These are phyloP conservation scores for Sardina pilchardus DNA, from an alignment of 2,113 vertebrate species.

Conservation along the genomic window DNA sequence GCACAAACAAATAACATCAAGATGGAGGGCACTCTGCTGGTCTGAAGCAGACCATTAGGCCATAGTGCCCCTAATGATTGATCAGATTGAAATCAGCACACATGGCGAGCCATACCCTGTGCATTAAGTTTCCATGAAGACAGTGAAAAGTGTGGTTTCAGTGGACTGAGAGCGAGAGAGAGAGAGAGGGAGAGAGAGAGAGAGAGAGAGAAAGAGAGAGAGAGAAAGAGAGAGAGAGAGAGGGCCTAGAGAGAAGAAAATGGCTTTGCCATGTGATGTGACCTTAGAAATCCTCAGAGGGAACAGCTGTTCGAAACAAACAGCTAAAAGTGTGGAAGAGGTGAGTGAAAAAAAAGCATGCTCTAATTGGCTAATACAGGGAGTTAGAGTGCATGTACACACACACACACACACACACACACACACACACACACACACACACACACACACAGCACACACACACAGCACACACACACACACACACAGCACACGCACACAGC, in stretches of 20 bases:
- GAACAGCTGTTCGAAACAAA: slow-evolving; percentile 27
- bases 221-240: background rate
- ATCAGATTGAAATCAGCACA: background rate
- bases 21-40: background rate
- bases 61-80: background rate
- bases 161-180: background rate
- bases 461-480: background rate
- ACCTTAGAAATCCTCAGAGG: slow-evolving; percentile 3
- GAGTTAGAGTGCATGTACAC: background rate
- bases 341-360: slow-evolving; percentile 4
- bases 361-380: slow-evolving; percentile 40
- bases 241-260: background rate
- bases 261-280: background rate
- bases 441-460: background rate
- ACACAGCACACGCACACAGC: background rate
- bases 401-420: background rate
- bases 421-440: background rate
- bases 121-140: background rate
- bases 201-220: background rate
- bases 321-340: background rate
- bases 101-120: background rate
- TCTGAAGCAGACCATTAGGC: background rate
- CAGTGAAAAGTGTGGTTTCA: too few relatives aligned
- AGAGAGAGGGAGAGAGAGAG: background rate
- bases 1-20: background rate